phyloP scores from a whole-genome alignment of 2,888 invertebrate species.

The Coenonympha glycerion region DNA sequence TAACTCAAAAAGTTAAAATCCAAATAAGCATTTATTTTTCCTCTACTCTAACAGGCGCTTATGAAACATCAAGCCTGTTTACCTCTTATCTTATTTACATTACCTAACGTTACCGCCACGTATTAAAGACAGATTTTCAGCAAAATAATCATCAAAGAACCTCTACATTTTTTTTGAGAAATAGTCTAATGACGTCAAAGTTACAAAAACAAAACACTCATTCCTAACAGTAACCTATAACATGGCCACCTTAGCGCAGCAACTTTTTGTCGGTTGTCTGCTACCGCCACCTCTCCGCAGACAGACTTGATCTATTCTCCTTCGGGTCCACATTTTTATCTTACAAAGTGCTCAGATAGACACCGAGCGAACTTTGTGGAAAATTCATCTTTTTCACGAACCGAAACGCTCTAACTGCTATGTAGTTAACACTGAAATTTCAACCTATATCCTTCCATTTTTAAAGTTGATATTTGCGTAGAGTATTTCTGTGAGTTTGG shows the following conservation, averaged over 20 bases:
- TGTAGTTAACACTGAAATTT: conserved; percentile 7
- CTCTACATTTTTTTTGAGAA: too few species aligned
- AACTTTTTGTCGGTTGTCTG: conserved; percentile 55
- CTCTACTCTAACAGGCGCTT: too few species aligned
- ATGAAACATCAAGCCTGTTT: too few species aligned
- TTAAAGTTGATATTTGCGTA: conserved; percentile 32
- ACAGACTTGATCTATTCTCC: conserved; percentile 68
- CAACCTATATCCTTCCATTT: fast-evolving
- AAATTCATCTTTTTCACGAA: conserved; percentile 55
- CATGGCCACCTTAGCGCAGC: conserved; percentile 34
- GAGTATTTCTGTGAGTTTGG: conserved; percentile 35
- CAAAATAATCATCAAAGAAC: too few species aligned
- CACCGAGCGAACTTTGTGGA: conserved; percentile 69
- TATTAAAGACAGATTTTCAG: too few species aligned
- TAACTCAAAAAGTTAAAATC: too few species aligned
- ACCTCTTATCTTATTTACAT: too few species aligned
- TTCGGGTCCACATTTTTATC: conserved; percentile 70
- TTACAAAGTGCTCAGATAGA: conserved; percentile 74
- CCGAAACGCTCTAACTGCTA: conserved; percentile 34
- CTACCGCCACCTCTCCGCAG: conserved; percentile 48
- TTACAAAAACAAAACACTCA: too few species aligned
- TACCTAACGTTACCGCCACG: too few species aligned
- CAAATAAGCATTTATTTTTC: too few species aligned
- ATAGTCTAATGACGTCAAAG: too few species aligned
- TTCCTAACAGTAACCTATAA: neutral